A percentile compares a stretch with the other conserved stretches of the same genome.
Conservation (phyloP, 92 coral and sea anemone species). For the Phenganax marumi region DNA sequence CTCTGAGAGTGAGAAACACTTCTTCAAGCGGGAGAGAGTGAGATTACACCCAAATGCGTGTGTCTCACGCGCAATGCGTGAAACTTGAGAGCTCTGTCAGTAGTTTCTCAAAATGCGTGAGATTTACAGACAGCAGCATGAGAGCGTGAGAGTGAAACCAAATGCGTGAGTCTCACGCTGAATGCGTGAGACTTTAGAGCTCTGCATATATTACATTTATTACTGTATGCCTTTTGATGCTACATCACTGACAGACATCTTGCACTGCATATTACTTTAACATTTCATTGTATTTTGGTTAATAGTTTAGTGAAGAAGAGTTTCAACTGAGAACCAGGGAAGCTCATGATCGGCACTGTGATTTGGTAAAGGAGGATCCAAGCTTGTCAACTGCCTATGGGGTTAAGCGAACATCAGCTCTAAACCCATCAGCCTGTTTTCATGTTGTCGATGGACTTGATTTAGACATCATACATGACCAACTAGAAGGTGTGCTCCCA, state of each 20-base stretch:
- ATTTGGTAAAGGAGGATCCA: constrained; percentile 55
- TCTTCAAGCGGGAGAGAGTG: too few relatives aligned
- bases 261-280: too few relatives aligned
- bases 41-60: too few relatives aligned
- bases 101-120: too few relatives aligned
- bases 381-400: too few relatives aligned
- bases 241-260: not conserved
- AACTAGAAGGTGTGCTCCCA: constrained; percentile 78
- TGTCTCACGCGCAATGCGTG: too few relatives aligned
- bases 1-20: too few relatives aligned
- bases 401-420: constrained; percentile 39
- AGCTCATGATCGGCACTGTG: constrained; percentile 56
- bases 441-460: constrained; percentile 69
- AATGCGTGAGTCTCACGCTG: too few relatives aligned
- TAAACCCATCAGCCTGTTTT: constrained; percentile 60
- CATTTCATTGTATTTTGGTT: not conserved
- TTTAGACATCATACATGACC: constrained; percentile 87
- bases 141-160: too few relatives aligned
- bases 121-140: too few relatives aligned
- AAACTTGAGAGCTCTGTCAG: too few relatives aligned
- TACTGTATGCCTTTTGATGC: not conserved
- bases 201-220: not conserved
- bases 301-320: constrained; percentile 49
- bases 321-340: constrained; percentile 59
- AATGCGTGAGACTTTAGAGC: too few relatives aligned